A percentile compares a stretch with the other conserved stretches of the same genome.
Conservation (phyloP, 2,888 invertebrate species). For the Xylocampa areola region DNA sequence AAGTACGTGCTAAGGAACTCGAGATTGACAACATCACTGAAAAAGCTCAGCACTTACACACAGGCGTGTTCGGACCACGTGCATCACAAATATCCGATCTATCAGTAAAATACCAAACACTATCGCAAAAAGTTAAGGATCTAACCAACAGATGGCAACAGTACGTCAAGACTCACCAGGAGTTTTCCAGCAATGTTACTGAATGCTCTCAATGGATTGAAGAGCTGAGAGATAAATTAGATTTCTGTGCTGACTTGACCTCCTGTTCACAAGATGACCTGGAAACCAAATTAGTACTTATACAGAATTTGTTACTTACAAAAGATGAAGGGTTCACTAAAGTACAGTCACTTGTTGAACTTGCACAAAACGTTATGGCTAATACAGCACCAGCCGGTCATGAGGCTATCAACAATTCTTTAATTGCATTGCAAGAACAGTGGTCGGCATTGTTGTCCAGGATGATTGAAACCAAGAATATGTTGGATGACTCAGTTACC, state of each 20-base stretch:
- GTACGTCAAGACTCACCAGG: constrained; percentile 96
- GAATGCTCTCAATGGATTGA: constrained; percentile 96
- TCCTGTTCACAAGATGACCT: constrained; percentile 95
- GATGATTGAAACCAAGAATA: constrained; percentile 97
- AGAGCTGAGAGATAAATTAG: constrained; percentile 94
- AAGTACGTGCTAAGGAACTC: constrained; percentile 96
- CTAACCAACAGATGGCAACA: constrained; percentile 97
- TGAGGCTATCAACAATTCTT: constrained; percentile 94
- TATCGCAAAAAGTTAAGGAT: constrained; percentile 97
- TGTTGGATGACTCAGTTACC: constrained; percentile 96
- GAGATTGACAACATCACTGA: constrained; percentile 98
- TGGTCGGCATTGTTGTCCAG: constrained; percentile 96
- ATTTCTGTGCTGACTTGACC: constrained; percentile 95
- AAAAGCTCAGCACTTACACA: constrained; percentile 95
- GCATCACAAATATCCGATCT: constrained; percentile 96
- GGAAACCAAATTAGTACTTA: constrained; percentile 95
- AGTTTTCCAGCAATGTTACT: constrained; percentile 94
- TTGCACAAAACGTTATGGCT: constrained; percentile 96
- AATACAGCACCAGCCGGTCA: constrained; percentile 97
- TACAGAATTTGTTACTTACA: constrained; percentile 95
- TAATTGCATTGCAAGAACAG: constrained; percentile 95
- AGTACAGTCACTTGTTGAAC: constrained; percentile 96
- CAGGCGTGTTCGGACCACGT: constrained; percentile 92
- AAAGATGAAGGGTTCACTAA: constrained; percentile 98
- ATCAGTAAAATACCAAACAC: constrained; percentile 97